These are phyloP conservation scores for Hiodon alosoides DNA, from an alignment of 2,113 vertebrate species.

Conservation along the genomic window DNA sequence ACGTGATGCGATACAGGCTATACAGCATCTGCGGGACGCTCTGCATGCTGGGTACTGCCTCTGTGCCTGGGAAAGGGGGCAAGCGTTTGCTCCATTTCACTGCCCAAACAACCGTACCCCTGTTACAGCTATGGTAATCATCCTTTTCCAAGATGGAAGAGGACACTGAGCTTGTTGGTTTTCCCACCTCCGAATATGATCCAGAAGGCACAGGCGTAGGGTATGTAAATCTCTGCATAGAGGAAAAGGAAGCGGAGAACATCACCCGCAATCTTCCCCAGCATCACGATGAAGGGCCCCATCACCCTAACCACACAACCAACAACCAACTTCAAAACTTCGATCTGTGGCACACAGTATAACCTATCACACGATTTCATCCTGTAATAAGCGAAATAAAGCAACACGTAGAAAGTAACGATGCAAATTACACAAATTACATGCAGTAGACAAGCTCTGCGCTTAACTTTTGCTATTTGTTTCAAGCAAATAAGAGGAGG, in stretches of 20 bases:
- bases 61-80: conserved; percentile 28
- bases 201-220: conserved; percentile 64
- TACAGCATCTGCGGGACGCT: conserved; percentile 51
- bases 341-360: not conserved
- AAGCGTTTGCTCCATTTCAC: not conserved
- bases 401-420: too few relatives aligned
- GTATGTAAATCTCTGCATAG: conserved; percentile 58
- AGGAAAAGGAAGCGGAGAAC: conserved; percentile 62
- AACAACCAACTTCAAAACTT: not conserved
- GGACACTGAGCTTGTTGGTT: not conserved
- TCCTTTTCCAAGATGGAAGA: not conserved
- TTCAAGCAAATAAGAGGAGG: too few relatives aligned
- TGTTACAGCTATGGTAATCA: too few relatives aligned
- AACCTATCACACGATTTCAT: too few relatives aligned
- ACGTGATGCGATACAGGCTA: conserved; percentile 58
- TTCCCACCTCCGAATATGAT: conserved; percentile 61
- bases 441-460: too few relatives aligned
- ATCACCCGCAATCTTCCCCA: conserved; percentile 52
- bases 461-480: too few relatives aligned
- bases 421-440: too few relatives aligned
- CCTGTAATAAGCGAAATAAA: too few relatives aligned
- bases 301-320: conserved; percentile 45
- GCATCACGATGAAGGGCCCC: conserved; percentile 60
- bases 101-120: too few relatives aligned
- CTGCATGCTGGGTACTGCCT: conserved; percentile 53